phyloP scores from a whole-genome alignment of 2,888 invertebrate genomes.

The Acrobasis suavella region DNA sequence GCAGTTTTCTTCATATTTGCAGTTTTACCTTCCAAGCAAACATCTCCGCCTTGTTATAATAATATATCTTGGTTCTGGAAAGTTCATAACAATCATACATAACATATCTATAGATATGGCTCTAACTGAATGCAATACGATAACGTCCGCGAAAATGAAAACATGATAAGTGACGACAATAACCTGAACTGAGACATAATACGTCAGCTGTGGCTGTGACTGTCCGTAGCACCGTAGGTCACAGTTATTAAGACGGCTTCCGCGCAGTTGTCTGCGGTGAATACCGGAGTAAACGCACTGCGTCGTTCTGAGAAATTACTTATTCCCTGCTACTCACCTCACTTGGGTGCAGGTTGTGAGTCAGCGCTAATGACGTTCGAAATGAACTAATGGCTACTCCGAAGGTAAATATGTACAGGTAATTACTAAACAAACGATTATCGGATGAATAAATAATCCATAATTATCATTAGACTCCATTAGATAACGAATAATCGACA shows the following conservation, averaged over 20 bases:
- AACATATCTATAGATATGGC: not conserved
- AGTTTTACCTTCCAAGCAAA: no score
- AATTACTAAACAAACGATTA: slow-evolving; percentile 46
- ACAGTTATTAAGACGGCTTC: slow-evolving; percentile 28
- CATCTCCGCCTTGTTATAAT: no score
- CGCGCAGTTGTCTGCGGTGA: slow-evolving; percentile 27
- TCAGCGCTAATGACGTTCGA: slow-evolving; percentile 63
- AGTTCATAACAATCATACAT: not conserved
- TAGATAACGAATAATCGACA: slow-evolving; percentile 23
- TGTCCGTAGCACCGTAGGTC: slow-evolving; percentile 22
- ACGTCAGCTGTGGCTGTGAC: not conserved
- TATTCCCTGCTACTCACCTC: slow-evolving; percentile 32
- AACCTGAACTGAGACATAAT: not conserved
- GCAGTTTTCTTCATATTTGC: no score
- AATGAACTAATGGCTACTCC: slow-evolving; percentile 49
- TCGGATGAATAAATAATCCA: slow-evolving; percentile 40
- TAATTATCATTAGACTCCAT: slow-evolving; percentile 24
- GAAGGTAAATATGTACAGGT: slow-evolving; percentile 56
- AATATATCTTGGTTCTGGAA: not conserved
- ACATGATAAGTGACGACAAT: slow-evolving; percentile 16
- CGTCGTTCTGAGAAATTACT: slow-evolving; percentile 59
- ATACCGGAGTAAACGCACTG: slow-evolving; percentile 49
- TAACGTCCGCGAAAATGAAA: slow-evolving; percentile 13
- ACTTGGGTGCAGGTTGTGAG: slow-evolving; percentile 58
- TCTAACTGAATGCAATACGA: not conserved